Evolutionary conservation across 2,797 vertebrate species (phyloP).

Genomic region (Semotilus atromaculatus): DNA sequence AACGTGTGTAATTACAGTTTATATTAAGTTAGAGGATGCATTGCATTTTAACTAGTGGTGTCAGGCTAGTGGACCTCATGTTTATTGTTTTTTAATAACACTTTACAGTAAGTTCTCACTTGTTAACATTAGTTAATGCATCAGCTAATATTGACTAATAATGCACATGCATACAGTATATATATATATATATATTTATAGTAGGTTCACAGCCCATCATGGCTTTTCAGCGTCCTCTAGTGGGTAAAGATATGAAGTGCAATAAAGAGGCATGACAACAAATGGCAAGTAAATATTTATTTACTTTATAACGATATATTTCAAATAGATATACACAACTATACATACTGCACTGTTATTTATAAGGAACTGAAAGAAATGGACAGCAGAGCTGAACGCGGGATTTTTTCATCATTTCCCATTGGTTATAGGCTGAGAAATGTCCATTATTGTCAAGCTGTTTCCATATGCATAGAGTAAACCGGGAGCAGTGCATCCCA

Average conservation of each 20-base stretch:
- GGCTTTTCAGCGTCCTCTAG: neutral
- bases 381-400: constrained; percentile 66
- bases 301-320: constrained; percentile 70
- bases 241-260: neutral
- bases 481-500: constrained; percentile 12
- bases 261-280: constrained; percentile 9
- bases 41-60: no score
- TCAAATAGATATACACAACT: constrained; percentile 75
- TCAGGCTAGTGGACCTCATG: no score
- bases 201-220: neutral
- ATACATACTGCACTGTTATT: constrained; percentile 73
- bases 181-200: no score
- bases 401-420: constrained; percentile 66
- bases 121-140: neutral
- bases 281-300: constrained; percentile 69
- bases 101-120: neutral
- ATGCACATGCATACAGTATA: no score
- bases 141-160: neutral
- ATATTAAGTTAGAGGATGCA: no score
- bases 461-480: constrained; percentile 59
- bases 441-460: constrained; percentile 45
- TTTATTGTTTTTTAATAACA: neutral
- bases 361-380: constrained; percentile 64
- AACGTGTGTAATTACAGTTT: neutral
- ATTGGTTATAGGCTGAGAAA: constrained; percentile 64